phyloP scores from a whole-genome alignment of 2,888 invertebrate genomes.

The Catonia carolina region DNA sequence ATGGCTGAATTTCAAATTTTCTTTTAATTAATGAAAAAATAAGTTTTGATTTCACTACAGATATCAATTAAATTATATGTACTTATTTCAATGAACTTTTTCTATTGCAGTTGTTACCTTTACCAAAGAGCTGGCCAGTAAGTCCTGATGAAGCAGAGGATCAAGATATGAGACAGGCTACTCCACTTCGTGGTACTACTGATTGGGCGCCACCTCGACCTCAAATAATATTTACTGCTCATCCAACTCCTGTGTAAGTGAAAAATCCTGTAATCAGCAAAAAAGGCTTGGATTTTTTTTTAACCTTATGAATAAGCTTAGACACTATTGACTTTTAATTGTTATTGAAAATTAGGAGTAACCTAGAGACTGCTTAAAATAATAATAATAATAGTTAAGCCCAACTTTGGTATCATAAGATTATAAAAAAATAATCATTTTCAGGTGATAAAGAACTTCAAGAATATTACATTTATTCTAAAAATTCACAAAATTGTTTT shows the following conservation, averaged over 20 bases:
- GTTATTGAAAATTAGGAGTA: background rate
- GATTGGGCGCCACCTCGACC: slow-evolving; percentile 81
- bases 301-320: background rate
- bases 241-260: slow-evolving; percentile 59
- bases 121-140: slow-evolving; percentile 64
- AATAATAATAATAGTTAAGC: too few species aligned
- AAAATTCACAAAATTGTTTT: too few species aligned
- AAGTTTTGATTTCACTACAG: background rate
- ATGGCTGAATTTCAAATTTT: too few species aligned
- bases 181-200: slow-evolving; percentile 61
- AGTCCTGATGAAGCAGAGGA: slow-evolving; percentile 58
- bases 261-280: too few species aligned
- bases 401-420: too few species aligned
- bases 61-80: slow-evolving; percentile 9
- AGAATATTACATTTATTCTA: too few species aligned
- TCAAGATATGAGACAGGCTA: slow-evolving; percentile 40
- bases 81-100: too few species aligned
- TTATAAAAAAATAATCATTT: too few species aligned
- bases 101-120: slow-evolving; percentile 56
- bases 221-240: slow-evolving; percentile 74
- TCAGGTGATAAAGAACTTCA: too few species aligned
- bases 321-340: background rate
- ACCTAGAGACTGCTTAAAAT: too few species aligned
- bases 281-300: too few species aligned
- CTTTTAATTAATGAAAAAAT: background rate